Percentiles rank a stretch among this genome's conserved stretches.
Conservation (phyloP, 2,113 vertebrate species). For the Callithrix jacchus region DNA sequence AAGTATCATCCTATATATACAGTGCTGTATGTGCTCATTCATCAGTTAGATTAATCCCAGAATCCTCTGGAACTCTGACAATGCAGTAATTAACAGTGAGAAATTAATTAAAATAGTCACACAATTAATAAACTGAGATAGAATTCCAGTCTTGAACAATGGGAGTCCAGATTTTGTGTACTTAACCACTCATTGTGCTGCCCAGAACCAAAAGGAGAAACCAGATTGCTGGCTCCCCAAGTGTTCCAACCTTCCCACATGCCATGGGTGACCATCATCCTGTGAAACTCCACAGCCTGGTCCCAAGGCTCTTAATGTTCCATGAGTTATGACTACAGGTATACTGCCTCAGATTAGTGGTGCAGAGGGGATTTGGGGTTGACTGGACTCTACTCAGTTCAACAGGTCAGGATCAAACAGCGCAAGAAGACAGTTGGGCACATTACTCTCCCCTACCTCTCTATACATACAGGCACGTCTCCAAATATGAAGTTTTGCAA, state of each 20-base stretch:
- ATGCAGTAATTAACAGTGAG: background rate
- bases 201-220: background rate
- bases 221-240: background rate
- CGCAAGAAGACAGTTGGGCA: background rate
- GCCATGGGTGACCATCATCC: background rate
- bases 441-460: background rate
- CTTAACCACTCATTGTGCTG: background rate
- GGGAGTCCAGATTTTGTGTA: background rate
- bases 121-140: background rate
- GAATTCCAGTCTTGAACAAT: background rate
- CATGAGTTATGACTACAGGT: background rate
- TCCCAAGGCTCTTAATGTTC: too few species aligned
- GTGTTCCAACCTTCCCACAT: background rate
- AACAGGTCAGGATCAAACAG: background rate
- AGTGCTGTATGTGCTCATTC: background rate
- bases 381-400: background rate
- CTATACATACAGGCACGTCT: background rate
- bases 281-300: background rate
- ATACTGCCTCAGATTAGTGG: background rate
- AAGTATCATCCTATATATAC: background rate
- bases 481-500: background rate
- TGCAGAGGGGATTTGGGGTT: too few species aligned
- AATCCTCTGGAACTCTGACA: conserved; percentile 28
- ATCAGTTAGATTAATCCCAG: background rate
- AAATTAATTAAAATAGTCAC: background rate